Conservation (phyloP, 2,888 invertebrate genomes). For the Proisotoma minuta region DNA sequence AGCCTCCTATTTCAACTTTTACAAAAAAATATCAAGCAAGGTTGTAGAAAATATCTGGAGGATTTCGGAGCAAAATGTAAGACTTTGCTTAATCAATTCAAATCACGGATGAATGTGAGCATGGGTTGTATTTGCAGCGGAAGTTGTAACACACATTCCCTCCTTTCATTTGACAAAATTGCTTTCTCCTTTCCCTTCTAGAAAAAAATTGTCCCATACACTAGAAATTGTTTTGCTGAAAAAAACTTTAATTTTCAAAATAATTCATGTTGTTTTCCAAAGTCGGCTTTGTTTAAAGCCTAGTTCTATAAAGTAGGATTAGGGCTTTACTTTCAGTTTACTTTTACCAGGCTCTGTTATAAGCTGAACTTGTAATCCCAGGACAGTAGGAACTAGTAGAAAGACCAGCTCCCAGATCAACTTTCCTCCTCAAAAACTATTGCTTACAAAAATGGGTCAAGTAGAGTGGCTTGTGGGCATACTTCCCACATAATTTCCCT, state of each 20-base stretch:
- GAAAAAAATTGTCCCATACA: too few relatives aligned
- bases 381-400: not conserved
- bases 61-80: too few relatives aligned
- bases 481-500: not conserved
- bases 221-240: slow-evolving; percentile 2
- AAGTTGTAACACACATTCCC: too few relatives aligned
- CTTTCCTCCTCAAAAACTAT: not conserved
- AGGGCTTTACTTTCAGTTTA: not conserved
- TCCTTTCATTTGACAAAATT: too few relatives aligned
- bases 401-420: not conserved
- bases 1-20: too few relatives aligned
- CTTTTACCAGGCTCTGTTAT: not conserved
- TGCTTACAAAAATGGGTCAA: not conserved
- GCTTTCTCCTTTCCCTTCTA: too few relatives aligned
- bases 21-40: too few relatives aligned
- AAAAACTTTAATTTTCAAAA: slow-evolving; percentile 8
- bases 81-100: too few relatives aligned
- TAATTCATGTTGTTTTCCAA: not conserved
- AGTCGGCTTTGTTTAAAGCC: not conserved
- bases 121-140: too few relatives aligned
- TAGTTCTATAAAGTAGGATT: not conserved
- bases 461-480: not conserved
- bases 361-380: not conserved
- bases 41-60: too few relatives aligned
- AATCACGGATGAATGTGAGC: too few relatives aligned